Percentiles rank a stretch among this genome's conserved stretches.
Conservation (phyloP, 2,113 vertebrate genomes). For the Platichthys flesus region DNA sequence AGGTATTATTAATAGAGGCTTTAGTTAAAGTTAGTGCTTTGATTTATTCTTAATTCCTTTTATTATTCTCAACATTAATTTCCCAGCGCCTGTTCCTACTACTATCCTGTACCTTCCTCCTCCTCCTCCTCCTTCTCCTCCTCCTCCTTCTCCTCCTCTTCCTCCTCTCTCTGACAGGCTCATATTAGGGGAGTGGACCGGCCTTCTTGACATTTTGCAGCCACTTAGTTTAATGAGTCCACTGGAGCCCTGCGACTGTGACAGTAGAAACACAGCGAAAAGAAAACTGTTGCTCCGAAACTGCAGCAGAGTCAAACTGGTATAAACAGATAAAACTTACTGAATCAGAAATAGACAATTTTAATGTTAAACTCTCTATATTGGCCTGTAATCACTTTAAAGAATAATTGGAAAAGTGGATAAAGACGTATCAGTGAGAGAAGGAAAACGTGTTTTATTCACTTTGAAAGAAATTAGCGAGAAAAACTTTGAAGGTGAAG, state of each 20-base stretch:
- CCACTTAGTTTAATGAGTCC: background rate
- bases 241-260: background rate
- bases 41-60: too few species aligned
- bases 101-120: too few species aligned
- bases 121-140: too few species aligned
- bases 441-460: too few species aligned
- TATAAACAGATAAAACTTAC: background rate
- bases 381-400: background rate
- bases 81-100: too few species aligned
- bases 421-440: background rate
- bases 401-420: background rate
- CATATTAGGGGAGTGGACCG: background rate
- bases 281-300: too few species aligned
- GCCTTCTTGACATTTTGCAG: background rate
- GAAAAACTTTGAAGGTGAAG: conserved; percentile 17
- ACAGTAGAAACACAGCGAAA: background rate
- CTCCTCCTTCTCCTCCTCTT: too few species aligned
- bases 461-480: background rate
- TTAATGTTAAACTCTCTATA: background rate
- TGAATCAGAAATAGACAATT: background rate
- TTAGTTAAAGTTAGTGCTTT: too few species aligned
- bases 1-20: too few species aligned
- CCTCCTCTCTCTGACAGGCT: background rate
- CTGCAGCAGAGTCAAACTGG: too few species aligned
- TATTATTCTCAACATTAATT: too few species aligned